These are phyloP conservation scores for Prunella himalayana DNA, from an alignment of 2,113 vertebrate species.

Conservation along the genomic window DNA sequence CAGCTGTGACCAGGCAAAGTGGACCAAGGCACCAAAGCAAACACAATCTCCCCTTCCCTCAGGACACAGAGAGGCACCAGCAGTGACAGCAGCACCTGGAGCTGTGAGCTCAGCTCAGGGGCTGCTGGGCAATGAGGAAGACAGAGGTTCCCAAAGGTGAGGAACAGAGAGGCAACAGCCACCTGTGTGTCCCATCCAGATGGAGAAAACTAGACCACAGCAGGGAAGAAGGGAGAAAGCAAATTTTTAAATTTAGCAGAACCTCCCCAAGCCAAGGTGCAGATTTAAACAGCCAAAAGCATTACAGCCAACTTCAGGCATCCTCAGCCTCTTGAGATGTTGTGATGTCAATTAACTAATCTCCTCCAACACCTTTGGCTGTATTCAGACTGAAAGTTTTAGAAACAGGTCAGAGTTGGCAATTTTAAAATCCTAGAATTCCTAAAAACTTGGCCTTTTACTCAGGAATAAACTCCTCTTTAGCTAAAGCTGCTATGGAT, in stretches of 20 bases:
- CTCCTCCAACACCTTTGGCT: background rate
- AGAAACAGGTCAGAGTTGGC: background rate
- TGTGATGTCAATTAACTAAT: background rate
- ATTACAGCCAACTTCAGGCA: background rate
- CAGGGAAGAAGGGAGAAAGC: background rate
- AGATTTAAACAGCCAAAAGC: background rate
- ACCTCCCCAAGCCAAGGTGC: accelerated
- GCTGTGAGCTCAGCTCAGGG: background rate
- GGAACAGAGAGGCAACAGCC: background rate
- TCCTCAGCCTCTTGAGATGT: background rate
- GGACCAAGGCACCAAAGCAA: background rate
- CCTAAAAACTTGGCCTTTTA: background rate
- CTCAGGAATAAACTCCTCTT: background rate
- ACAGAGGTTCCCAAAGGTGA: background rate
- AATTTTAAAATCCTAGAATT: background rate
- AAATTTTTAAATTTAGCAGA: background rate
- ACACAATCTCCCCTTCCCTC: accelerated
- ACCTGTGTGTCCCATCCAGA: accelerated
- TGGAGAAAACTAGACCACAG: accelerated
- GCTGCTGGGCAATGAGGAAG: accelerated
- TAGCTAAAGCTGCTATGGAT: background rate
- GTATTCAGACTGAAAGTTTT: background rate
- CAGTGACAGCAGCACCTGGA: background rate
- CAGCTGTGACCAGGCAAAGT: background rate
- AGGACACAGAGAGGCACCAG: background rate